Evolutionary conservation across 2,797 vertebrate genomes (phyloP).

Genomic region (Astyanax mexicanus): DNA sequence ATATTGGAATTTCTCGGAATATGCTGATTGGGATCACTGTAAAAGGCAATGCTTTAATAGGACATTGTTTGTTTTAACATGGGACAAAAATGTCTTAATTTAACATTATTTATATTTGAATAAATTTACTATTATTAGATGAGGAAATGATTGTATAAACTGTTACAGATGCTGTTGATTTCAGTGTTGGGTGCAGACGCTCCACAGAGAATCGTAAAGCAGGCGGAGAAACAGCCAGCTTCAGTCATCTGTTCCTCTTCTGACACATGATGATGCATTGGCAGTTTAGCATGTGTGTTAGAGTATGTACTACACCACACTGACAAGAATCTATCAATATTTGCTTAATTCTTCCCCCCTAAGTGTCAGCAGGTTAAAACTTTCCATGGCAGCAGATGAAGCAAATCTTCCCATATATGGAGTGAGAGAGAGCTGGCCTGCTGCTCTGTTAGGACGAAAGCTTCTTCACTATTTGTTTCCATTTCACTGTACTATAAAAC

Average conservation of each 20-base stretch:
- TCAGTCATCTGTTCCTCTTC: conserved; percentile 9
- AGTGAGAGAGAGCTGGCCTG: conserved; percentile 45
- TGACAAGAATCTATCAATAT: conserved; percentile 69
- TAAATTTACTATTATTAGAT: too few species aligned
- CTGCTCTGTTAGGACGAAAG: conserved; percentile 34
- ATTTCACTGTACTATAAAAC: conserved; percentile 76
- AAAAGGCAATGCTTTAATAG: neutral
- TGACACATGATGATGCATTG: conserved; percentile 36
- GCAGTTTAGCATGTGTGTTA: conserved; percentile 38
- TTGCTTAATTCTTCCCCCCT: conserved; percentile 66
- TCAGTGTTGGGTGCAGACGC: neutral
- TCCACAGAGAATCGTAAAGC: neutral
- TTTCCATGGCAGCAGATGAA: conserved; percentile 69
- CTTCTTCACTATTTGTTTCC: conserved; percentile 67
- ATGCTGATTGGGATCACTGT: neutral
- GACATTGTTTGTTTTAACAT: too few species aligned
- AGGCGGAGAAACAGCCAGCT: neutral
- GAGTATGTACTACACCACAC: conserved; percentile 54
- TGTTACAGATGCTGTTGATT: neutral
- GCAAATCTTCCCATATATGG: conserved; percentile 77
- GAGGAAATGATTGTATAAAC: too few species aligned
- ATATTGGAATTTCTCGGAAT: neutral
- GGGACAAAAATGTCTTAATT: neutral
- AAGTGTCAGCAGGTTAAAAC: conserved; percentile 69
- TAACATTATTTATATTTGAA: too few species aligned